Evolutionary conservation across 2,113 vertebrate species (phyloP), one percentile per base, ranked within the genome.

Genomic region (Typhlomys cinereus): DNA sequence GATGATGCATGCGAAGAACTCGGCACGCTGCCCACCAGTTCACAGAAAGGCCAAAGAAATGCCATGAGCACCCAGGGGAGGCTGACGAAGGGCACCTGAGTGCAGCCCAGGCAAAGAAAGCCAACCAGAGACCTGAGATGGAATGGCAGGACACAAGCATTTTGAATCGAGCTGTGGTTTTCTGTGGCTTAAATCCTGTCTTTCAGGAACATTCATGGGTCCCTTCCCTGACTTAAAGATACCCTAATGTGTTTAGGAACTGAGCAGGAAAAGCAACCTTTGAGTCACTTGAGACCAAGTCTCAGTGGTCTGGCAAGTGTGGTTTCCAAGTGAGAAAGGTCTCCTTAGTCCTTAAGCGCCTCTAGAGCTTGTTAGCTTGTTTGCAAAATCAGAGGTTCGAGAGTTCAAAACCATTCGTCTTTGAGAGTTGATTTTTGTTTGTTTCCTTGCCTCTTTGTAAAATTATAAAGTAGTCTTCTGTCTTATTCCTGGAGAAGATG

Each of bases 391-490:
- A n/a, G n/a, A n/a, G n/a, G n/a, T n/a, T n/a, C n/a, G n/a, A n/a
- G n/a, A n/a, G n/a, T n/a, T n/a, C 39, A 48, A 76, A 76, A 46
- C 9, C 27, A n/a, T 15, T 48, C 66, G 74, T 46, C 52, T 70
- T 78, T 80, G 17, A 10, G 69, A 93, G 41, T n/a, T n/a, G n/a
- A n/a, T n/a, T n/a, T 64, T 85, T 15, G n/a, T n/a, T n/a, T n/a
- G n/a, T n/a, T n/a, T n/a, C n/a, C n/a, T n/a, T 79, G n/a, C n/a
- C 75, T 75, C 46, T 79, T 92, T 74, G 36, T 44, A 87, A 64
- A 96, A 71, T 67, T 54, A 5, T 85, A 25, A 80, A 86, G 39
- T 36, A 31, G 46, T 14, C 29, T 12, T 50, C 46, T 39, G 17
- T 54, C 64, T 71, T 85, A 4, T 57, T 67, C 44, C 79, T 84